These are phyloP conservation scores for Mimachlamys varia DNA, from an alignment of 2,888 invertebrate genomes.

Conservation along the genomic window DNA sequence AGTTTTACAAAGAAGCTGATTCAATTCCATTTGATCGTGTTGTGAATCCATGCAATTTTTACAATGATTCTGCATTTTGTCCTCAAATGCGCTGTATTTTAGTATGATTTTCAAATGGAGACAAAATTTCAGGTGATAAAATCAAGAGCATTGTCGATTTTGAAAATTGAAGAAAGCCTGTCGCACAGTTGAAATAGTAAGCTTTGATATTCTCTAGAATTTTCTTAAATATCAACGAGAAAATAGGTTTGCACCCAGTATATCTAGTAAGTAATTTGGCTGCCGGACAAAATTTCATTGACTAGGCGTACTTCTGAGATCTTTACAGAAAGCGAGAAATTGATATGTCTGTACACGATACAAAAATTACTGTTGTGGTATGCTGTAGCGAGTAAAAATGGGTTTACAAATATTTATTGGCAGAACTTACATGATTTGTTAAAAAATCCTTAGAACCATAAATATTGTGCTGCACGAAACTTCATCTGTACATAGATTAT, in stretches of 20 bases:
- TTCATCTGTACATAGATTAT: neutral
- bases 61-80: neutral
- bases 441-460: neutral
- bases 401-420: neutral
- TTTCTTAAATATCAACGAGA: neutral
- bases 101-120: neutral
- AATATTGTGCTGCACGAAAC: neutral
- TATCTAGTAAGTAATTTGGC: neutral
- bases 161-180: neutral
- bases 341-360: constrained; percentile 31
- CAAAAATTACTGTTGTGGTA: neutral
- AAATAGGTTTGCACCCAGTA: neutral
- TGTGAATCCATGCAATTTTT: neutral
- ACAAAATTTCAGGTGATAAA: neutral
- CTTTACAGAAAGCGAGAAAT: neutral
- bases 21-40: neutral
- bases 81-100: neutral
- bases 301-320: neutral
- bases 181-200: neutral
- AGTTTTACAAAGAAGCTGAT: no score
- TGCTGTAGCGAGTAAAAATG: neutral
- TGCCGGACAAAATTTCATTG: neutral
- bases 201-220: neutral
- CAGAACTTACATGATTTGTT: neutral
- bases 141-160: neutral